These are phyloP conservation scores for Lophura nycthemera DNA, from an alignment of 2,113 vertebrate species.

Conservation along the genomic window DNA sequence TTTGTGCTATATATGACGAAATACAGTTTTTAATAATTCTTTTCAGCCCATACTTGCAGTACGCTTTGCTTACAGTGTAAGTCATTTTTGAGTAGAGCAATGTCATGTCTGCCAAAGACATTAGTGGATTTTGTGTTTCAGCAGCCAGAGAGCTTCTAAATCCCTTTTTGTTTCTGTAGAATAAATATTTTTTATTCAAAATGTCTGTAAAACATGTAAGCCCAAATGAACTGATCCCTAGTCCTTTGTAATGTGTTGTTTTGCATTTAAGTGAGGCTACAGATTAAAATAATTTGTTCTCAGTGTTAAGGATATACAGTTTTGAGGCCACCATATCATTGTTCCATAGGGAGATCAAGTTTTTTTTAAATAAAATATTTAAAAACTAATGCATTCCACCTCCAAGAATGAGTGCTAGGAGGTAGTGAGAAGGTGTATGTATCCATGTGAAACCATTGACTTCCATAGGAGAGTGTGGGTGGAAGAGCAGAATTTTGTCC, in stretches of 20 bases:
- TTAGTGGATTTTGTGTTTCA: neutral
- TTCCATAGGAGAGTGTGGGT: neutral
- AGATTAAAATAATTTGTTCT: neutral
- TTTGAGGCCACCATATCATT: neutral
- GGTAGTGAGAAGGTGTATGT: neutral
- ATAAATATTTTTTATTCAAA: neutral
- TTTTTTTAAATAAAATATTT: neutral
- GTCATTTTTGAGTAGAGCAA: conserved; percentile 7
- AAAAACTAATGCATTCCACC: neutral
- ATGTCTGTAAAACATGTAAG: neutral
- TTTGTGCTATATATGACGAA: conserved; percentile 50
- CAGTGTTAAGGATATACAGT: neutral
- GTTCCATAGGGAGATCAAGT: neutral
- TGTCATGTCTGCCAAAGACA: neutral
- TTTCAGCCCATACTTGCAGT: conserved; percentile 35
- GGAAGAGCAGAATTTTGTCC: neutral
- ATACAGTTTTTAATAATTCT: conserved; percentile 57
- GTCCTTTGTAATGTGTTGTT: neutral
- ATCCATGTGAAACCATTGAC: neutral
- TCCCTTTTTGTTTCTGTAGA: neutral
- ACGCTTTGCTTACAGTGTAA: conserved; percentile 12
- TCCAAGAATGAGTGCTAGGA: neutral
- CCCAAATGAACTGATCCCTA: neutral
- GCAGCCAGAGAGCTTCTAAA: conserved; percentile 4
- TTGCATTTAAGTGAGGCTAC: neutral